phyloP scores from a whole-genome alignment of 2,113 vertebrate genomes.

The Oxyura jamaicensis region DNA sequence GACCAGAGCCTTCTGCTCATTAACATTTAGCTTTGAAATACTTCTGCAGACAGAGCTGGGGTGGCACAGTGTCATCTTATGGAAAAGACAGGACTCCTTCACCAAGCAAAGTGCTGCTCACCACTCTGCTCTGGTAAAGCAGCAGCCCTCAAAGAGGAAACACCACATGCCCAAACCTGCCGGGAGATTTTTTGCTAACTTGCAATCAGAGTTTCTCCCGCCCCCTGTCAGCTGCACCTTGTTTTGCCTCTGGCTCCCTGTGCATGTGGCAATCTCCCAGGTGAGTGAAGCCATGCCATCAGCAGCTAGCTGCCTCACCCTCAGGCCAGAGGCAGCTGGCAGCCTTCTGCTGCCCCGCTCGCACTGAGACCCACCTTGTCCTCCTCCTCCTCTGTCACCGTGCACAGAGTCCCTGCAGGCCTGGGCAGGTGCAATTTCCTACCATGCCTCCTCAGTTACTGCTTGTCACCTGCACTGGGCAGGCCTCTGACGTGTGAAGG shows the following conservation, averaged over 20 bases:
- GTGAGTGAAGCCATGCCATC: neutral
- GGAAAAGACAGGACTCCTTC: neutral
- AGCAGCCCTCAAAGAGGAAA: neutral
- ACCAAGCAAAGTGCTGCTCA: neutral
- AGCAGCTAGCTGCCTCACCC: neutral
- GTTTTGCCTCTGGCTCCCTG: neutral
- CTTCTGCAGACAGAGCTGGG: neutral
- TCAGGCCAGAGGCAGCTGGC: neutral
- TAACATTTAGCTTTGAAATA: neutral
- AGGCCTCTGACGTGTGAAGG: rapidly evolving
- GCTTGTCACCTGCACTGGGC: neutral
- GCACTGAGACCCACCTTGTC: neutral
- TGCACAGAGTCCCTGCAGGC: neutral
- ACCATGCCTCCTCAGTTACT: neutral
- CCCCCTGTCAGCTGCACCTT: neutral
- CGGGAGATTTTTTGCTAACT: neutral
- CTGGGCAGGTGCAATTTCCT: neutral
- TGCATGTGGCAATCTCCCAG: neutral
- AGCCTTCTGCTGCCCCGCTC: neutral
- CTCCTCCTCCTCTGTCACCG: neutral
- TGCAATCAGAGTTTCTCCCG: neutral
- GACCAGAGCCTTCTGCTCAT: neutral
- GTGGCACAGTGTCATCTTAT: neutral
- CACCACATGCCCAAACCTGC: neutral
- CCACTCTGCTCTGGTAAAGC: neutral